A percentile compares a stretch with the other conserved stretches of the same genome.
Conservation (phyloP, 2,888 invertebrate species). For the Thera obeliscata region DNA sequence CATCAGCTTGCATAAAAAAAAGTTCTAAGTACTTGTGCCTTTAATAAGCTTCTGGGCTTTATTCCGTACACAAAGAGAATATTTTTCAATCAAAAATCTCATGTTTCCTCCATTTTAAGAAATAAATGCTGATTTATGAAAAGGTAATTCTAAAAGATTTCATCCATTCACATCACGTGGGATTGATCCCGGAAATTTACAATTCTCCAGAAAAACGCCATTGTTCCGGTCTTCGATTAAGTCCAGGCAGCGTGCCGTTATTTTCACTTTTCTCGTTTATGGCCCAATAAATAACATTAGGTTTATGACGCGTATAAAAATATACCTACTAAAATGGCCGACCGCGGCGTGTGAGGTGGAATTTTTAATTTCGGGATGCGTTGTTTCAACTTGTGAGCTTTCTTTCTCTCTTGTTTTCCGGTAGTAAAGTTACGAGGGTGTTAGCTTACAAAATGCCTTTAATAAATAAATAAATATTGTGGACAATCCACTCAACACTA, state of each 20-base stretch:
- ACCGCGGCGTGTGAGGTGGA: slow-evolving; percentile 25
- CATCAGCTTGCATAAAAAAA: neutral
- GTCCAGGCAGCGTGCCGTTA: slow-evolving; percentile 28
- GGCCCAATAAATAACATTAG: slow-evolving; percentile 35
- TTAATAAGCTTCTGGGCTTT: neutral
- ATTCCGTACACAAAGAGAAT: neutral
- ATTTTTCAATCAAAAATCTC: slow-evolving; percentile 5
- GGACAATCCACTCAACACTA: too few species aligned
- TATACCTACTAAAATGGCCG: slow-evolving; percentile 30
- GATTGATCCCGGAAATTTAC: slow-evolving; percentile 23
- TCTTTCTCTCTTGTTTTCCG: too few species aligned
- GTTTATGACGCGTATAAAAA: slow-evolving; percentile 36
- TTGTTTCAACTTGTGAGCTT: slow-evolving; percentile 2
- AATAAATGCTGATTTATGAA: slow-evolving; percentile 24
- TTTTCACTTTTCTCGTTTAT: slow-evolving; percentile 36
- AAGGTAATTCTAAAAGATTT: slow-evolving; percentile 22
- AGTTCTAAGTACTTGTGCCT: neutral
- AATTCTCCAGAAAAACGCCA: slow-evolving; percentile 21
- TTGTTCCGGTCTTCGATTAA: slow-evolving; percentile 30
- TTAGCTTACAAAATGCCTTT: too few species aligned
- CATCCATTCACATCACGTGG: slow-evolving; percentile 21
- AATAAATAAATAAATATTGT: too few species aligned
- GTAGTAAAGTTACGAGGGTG: too few species aligned
- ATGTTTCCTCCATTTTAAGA: slow-evolving; percentile 4
- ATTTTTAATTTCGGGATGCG: slow-evolving; percentile 28